Evolutionary conservation across 2,113 vertebrate genomes (phyloP), one percentile per base, ranked within the genome.

Genomic region (Brienomyrus brachyistius): DNA sequence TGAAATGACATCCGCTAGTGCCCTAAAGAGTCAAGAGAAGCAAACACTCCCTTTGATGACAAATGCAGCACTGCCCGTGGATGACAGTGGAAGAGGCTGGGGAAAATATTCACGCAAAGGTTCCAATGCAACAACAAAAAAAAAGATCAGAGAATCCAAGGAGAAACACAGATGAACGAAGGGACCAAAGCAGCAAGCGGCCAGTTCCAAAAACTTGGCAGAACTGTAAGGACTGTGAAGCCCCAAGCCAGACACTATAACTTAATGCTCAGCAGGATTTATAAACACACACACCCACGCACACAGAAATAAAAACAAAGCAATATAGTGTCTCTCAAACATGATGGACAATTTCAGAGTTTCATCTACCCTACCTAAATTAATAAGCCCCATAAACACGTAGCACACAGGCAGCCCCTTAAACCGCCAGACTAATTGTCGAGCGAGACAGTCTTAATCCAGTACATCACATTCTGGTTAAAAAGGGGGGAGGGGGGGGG

Each of bases 371-470:
- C 21, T 19, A 8, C 51, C 13, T 4, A 35, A 48, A 35, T 56
- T 56, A 82, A 54, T 56, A n/a, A 6, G 50, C n/a, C 51, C 40
- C 88, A 11, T 31, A 54, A 56, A 23, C 48, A 48, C 4, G 0
- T 1, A 35, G 27, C 70, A 7, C 88, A 83, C 52, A 89, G 23
- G 19, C 27, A 77, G 31, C 23, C 40, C 27, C 5, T 21, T 10
- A n/a, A 56, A 43, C 74, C 1, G 15, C 50, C 11, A 89, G 70
- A 82, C 47, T 89, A 89, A 89, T 83, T 82, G 88, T 45, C 35
- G 50, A 54, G 35, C 52, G 27, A 40, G 40, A 40, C 62, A 47
- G 66, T 43, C 88, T 82, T 56, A 89, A 89, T 5, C 77, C 48
- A 47, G 88, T 17, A 89, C 70, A 82, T 54, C 40, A 56, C 21